These are phyloP conservation scores for Meghimatium bilineatum DNA, from an alignment of 2,888 invertebrate species.

Conservation along the genomic window DNA sequence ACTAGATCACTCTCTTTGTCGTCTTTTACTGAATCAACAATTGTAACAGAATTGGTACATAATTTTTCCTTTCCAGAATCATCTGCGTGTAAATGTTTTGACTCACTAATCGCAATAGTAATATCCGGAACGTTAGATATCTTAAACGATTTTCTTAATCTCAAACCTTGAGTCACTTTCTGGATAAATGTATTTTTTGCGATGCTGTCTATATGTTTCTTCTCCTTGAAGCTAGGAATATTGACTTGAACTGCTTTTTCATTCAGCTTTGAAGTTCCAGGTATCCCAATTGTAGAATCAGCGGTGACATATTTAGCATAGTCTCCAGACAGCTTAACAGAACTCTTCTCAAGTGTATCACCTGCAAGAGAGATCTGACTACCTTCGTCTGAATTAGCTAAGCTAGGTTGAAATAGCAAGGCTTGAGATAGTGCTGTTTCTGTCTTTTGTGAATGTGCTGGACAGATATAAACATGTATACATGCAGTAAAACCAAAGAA, in stretches of 20 bases:
- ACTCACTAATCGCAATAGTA: neutral
- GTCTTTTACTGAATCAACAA: neutral
- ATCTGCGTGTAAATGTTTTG: neutral
- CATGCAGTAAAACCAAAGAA: neutral
- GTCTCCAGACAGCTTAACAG: neutral
- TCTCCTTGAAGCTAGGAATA: constrained; percentile 21
- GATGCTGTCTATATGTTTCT: constrained; percentile 6
- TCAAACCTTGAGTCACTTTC: constrained; percentile 31
- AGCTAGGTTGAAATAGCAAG: constrained; percentile 52
- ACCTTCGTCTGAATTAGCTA: neutral
- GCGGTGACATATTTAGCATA: neutral
- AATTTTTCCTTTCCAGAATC: constrained; percentile 3
- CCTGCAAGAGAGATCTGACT: neutral
- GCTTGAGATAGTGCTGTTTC: constrained; percentile 58
- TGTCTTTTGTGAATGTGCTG: constrained; percentile 21
- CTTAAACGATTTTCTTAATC: constrained; percentile 24
- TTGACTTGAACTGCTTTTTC: neutral
- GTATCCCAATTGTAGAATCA: neutral
- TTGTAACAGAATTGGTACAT: neutral
- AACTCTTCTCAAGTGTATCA: neutral
- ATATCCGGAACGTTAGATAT: constrained; percentile 10
- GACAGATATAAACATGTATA: neutral
- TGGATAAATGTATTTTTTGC: constrained; percentile 29
- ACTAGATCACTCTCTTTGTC: neutral
- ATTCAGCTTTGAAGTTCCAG: neutral